Evolutionary conservation across 2,888 invertebrate species (phyloP), one percentile per base, ranked within the genome.

Genomic region (Campoplex capitator): DNA sequence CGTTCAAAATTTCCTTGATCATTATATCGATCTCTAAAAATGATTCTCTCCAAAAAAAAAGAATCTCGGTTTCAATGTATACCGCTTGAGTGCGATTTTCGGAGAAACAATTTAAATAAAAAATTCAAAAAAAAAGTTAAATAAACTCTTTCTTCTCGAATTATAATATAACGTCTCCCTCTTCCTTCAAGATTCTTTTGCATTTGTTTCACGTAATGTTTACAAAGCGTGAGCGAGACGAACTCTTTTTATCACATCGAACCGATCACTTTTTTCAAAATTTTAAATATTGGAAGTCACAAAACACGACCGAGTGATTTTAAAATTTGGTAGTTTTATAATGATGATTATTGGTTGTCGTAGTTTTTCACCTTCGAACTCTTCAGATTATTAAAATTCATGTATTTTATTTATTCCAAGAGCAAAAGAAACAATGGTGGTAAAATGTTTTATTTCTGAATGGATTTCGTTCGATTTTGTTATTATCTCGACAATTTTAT

Each of bases 301-400:
- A 45, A 9, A 28, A 54, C 18, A 32, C 23, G 42, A 56, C 18
- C 32, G 18, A 65, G 32, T 35, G 38, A 45, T 18, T 4, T 4
- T 7, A 76, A 62, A 76, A 32, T 13, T 45, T 45, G 38, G 45
- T 62, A 76, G 45, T 45, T 48, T 48, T 35, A 35, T n/a, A 54
- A 56, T 58, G n/a, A 18, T 11, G 71, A 71, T 83, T 62, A 71
- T 71, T 65, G 83, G 78, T 83, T 78, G 84, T 79, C 74, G 38
- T 67, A 45, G 32, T 83, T 62, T 13, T n/a, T 75, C 58, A n/a
- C 18, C 16, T 38, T 45, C 48, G 35, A n/a, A 9, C 35, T 45
- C 2, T 9, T 48, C 18, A 16, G 23, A 35, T 38, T 38, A 38
- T 23, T 9, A 16, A 35, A 32, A n/a, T 1, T 28, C 28, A 74